Evolutionary conservation across 2,797 vertebrate genomes (phyloP), one percentile per base, ranked within the genome.

Genomic region (Cryptoprocta ferox): DNA sequence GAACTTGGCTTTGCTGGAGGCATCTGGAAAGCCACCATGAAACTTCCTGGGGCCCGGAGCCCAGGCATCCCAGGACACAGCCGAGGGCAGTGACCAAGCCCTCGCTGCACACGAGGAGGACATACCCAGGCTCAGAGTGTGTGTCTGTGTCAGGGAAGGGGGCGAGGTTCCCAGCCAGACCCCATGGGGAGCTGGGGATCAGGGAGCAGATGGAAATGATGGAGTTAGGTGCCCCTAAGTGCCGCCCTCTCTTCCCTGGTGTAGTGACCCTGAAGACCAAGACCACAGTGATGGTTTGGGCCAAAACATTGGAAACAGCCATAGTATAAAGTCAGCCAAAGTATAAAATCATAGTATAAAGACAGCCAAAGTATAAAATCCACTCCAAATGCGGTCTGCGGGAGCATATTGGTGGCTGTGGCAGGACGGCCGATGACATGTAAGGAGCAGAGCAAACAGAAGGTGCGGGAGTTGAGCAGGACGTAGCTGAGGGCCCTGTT

Each of bases 401-500:
- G 53, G 24, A 21, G 45, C 7, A 7, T 0, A n/a, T 4, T 21
- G 48, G 78, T 21, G 48, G 78, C 42, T 21, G 11, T 26, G 45
- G 3, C 5, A 11, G 73, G 59, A 19, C 2, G 2, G 53, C 42
- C 5, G 3, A 5, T 28, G 53, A 73, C 8, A 19, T 19, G 28
- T 28, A 5, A 89, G 50, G 65, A 81, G 84, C 37, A 37, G 61
- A 56, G 35, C 21, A 81, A 19, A 35, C 4, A 4, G 9, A 50
- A 42, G 12, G 30, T 8, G 26, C 42, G 19, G 42, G 32, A 35
- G 73, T n/a, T 28, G 68, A 84, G 80, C 16, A 7, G 1, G 24
- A 14, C 0, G 32, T 0, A 28, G n/a, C 24, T 9, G 35, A 78
- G n/a, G 2, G 68, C 26, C 35, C 21, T 4, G 13, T 71, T 37